Conservation (phyloP, 2,797 vertebrate species). For the Danio aesculapii region DNA sequence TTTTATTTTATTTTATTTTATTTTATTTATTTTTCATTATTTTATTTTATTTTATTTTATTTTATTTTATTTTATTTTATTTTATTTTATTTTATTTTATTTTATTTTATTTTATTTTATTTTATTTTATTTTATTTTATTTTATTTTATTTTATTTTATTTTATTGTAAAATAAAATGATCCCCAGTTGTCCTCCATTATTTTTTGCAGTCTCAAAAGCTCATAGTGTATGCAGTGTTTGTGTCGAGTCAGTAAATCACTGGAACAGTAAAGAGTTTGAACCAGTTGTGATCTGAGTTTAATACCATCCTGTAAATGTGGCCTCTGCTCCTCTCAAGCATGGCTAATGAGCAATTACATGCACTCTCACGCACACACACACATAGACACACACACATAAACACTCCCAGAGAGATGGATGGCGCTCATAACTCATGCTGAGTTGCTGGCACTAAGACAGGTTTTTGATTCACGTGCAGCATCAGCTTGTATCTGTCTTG, state of each 20-base stretch:
- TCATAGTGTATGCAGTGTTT: slow-evolving; percentile 9
- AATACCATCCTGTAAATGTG: slow-evolving; percentile 39
- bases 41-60: too few relatives aligned
- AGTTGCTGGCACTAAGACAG: slow-evolving; percentile 9
- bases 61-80: too few relatives aligned
- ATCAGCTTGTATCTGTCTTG: slow-evolving; percentile 44
- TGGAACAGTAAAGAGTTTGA: slow-evolving; percentile 24
- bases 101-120: too few relatives aligned
- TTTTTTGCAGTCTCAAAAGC: background rate
- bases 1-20: too few relatives aligned
- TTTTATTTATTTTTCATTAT: too few relatives aligned
- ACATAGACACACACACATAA: background rate
- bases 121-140: too few relatives aligned
- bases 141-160: too few relatives aligned
- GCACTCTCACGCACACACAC: slow-evolving; percentile 17
- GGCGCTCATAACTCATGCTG: slow-evolving; percentile 37
- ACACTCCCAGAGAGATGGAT: slow-evolving; percentile 42
- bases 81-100: too few relatives aligned
- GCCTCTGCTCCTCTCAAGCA: slow-evolving; percentile 34
- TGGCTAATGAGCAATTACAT: slow-evolving; percentile 55
- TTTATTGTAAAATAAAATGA: too few relatives aligned
- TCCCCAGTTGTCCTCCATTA: background rate
- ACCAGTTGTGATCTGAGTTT: slow-evolving; percentile 33
- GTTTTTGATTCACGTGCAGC: slow-evolving; percentile 36
- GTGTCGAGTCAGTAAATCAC: slow-evolving; percentile 18